Conservation (phyloP, 2,113 vertebrate species). For the Turdus rufiventris region DNA sequence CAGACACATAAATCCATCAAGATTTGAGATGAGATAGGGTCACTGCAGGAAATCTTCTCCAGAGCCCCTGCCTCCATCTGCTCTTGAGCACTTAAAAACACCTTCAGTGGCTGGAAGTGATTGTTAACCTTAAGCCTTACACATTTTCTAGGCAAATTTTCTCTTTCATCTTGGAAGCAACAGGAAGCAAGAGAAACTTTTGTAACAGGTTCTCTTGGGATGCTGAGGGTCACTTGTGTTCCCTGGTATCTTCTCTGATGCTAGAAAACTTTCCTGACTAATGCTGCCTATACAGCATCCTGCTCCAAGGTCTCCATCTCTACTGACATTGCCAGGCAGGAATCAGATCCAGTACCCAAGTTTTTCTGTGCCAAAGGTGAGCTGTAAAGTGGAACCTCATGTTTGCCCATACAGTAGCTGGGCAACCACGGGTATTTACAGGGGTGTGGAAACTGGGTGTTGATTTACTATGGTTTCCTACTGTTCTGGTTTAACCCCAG, state of each 20-base stretch:
- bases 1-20: not conserved
- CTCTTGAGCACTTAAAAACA: not conserved
- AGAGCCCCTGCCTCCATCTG: not conserved
- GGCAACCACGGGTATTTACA: too few species aligned
- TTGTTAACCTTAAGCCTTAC: not conserved
- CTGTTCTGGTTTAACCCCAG: not conserved
- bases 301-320: not conserved
- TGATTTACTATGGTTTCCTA: not conserved
- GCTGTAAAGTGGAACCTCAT: not conserved
- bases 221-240: not conserved
- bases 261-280: not conserved
- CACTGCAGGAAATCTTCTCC: not conserved
- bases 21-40: not conserved
- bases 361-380: not conserved
- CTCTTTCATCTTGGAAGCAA: not conserved
- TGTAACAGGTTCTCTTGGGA: not conserved
- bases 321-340: not conserved
- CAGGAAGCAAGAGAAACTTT: not conserved
- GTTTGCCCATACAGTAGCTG: too few species aligned
- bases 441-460: rapidly evolving
- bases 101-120: not conserved
- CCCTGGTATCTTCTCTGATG: not conserved
- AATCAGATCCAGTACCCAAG: not conserved
- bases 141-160: not conserved
- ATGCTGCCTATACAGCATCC: not conserved